Conservation (phyloP, 1,140 invertebrate genomes). For the Nymphalis io region DNA sequence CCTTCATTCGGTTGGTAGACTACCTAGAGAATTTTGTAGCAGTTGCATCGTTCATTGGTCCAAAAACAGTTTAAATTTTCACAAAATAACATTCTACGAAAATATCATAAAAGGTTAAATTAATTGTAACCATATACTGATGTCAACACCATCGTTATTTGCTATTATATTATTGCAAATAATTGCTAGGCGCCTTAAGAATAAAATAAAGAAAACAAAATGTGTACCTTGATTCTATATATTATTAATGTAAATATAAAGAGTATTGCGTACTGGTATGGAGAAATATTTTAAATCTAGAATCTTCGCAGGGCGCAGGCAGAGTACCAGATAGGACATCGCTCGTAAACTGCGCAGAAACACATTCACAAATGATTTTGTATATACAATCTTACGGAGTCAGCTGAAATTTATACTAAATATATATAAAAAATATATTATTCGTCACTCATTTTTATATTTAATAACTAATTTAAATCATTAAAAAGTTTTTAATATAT, state of each 20-base stretch:
- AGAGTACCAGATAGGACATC: constrained; percentile 32
- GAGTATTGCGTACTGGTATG: neutral
- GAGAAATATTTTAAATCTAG: constrained; percentile 27
- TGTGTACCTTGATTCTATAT: neutral
- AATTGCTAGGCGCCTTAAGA: neutral
- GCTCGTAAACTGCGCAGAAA: constrained; percentile 35
- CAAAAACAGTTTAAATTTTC: no score
- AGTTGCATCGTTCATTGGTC: no score
- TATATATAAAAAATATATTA: no score
- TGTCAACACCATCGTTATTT: no score
- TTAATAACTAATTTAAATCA: neutral
- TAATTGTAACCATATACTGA: no score
- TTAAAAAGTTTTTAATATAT: no score
- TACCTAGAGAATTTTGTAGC: no score
- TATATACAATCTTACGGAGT: constrained; percentile 14
- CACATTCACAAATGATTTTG: constrained; percentile 27
- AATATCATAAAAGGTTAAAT: no score
- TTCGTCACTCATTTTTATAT: no score
- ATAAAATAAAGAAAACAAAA: neutral
- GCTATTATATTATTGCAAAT: no score
- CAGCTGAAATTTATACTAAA: neutral
- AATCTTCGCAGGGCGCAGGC: constrained; percentile 28
- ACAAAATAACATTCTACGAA: no score
- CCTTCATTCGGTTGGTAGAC: no score
- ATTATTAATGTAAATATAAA: neutral